phyloP scores from a whole-genome alignment of 2,888 invertebrate species.

The Ellobium chinense region DNA sequence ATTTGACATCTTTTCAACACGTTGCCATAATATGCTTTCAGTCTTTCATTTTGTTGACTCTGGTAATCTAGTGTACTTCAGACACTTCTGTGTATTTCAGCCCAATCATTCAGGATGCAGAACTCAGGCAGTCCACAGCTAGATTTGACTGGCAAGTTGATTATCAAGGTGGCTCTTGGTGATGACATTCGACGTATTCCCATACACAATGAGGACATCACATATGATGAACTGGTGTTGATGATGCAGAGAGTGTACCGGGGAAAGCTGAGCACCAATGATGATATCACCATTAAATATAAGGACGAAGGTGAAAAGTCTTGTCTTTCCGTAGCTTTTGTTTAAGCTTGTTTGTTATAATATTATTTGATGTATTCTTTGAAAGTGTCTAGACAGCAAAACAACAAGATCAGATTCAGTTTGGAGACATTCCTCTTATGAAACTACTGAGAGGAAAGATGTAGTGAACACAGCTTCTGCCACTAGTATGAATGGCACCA shows the following conservation, averaged over 20 bases:
- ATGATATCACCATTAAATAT: slow-evolving; percentile 86
- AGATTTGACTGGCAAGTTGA: slow-evolving; percentile 76
- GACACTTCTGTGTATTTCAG: neutral
- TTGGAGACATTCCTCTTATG: no score
- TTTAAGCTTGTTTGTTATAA: no score
- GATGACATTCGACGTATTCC: slow-evolving; percentile 86
- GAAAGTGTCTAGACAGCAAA: no score
- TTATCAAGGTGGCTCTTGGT: slow-evolving; percentile 82
- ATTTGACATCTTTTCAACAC: no score
- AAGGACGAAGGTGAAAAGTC: slow-evolving; percentile 85
- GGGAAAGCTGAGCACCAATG: slow-evolving; percentile 83
- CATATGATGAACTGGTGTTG: slow-evolving; percentile 84
- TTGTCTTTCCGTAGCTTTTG: no score
- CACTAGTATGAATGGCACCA: no score
- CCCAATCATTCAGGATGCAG: slow-evolving; percentile 51
- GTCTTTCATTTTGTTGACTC: no score
- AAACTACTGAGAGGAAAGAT: no score
- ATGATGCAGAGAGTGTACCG: slow-evolving; percentile 87
- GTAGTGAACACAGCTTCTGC: no score
- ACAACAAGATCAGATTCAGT: no score
- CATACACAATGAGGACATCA: slow-evolving; percentile 87
- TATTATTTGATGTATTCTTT: no score
- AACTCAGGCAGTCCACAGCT: slow-evolving; percentile 63
- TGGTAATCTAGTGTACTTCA: neutral
- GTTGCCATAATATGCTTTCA: no score